These are phyloP conservation scores for Cranoglanis bouderius DNA, from an alignment of 2,113 vertebrate genomes.

Conservation along the genomic window DNA sequence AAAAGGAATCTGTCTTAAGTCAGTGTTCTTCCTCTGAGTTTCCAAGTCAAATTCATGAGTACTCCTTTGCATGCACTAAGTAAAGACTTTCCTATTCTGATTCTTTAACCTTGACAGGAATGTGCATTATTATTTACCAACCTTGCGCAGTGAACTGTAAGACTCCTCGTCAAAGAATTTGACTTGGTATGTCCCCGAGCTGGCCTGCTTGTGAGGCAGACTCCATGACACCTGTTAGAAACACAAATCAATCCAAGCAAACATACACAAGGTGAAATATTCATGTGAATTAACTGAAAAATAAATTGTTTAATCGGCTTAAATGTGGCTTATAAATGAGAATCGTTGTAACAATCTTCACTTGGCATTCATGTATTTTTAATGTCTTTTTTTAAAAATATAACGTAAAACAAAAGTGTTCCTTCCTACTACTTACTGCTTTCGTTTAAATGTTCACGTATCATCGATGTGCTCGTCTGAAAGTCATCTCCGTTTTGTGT, in stretches of 20 bases:
- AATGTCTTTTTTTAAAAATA: neutral
- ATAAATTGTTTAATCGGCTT: too few relatives aligned
- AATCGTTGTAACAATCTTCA: too few relatives aligned
- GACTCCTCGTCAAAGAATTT: conserved; percentile 93
- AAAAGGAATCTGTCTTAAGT: too few relatives aligned
- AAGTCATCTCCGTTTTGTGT: neutral
- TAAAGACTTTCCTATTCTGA: neutral
- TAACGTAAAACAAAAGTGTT: neutral
- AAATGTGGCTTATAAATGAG: too few relatives aligned
- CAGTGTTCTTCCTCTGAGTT: neutral
- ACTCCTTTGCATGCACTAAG: neutral
- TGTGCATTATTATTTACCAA: conserved; percentile 40
- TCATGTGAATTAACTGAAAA: too few relatives aligned
- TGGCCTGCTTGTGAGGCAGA: conserved; percentile 84
- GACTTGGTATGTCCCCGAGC: conserved; percentile 86
- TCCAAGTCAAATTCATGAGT: neutral
- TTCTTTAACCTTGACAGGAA: neutral
- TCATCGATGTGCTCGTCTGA: neutral
- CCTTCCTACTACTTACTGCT: neutral
- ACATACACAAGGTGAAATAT: neutral
- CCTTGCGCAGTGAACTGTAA: conserved; percentile 85
- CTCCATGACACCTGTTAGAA: conserved; percentile 86
- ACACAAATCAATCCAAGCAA: neutral
- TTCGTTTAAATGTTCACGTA: neutral
- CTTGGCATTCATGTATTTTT: neutral